A percentile compares a stretch with the other conserved stretches of the same genome.
Conservation (phyloP, 2,113 vertebrate species). For the Capreolus pygargus region DNA sequence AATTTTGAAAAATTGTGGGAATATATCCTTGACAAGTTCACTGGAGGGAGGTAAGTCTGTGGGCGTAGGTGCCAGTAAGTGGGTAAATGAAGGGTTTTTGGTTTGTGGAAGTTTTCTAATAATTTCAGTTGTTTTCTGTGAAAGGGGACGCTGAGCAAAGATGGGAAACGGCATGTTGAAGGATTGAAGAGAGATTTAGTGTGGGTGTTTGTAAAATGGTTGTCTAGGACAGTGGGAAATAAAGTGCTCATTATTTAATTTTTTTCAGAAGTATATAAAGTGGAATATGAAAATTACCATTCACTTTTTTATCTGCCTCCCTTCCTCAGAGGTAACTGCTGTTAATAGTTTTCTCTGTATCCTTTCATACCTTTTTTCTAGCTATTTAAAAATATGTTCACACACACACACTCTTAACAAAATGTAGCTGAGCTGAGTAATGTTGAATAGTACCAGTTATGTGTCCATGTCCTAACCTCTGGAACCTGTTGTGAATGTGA, state of each 20-base stretch:
- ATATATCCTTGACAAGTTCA: neutral
- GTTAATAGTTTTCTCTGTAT: neutral
- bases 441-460: neutral
- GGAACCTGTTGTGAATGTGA: neutral
- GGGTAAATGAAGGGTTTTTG: neutral
- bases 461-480: neutral
- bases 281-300: neutral
- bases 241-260: neutral
- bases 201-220: neutral
- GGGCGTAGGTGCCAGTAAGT: neutral
- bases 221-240: neutral
- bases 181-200: neutral
- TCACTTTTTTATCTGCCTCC: neutral
- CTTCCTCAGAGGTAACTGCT: neutral
- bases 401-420: neutral
- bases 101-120: neutral
- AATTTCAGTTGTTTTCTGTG: neutral
- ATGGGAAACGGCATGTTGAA: neutral
- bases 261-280: neutral
- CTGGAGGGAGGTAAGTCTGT: neutral
- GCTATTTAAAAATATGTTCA: neutral
- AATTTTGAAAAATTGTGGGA: neutral
- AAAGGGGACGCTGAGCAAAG: neutral
- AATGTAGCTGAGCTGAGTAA: neutral
- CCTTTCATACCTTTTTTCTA: neutral